Conservation (phyloP, 2,888 invertebrate genomes). For the Xylota sylvarum region DNA sequence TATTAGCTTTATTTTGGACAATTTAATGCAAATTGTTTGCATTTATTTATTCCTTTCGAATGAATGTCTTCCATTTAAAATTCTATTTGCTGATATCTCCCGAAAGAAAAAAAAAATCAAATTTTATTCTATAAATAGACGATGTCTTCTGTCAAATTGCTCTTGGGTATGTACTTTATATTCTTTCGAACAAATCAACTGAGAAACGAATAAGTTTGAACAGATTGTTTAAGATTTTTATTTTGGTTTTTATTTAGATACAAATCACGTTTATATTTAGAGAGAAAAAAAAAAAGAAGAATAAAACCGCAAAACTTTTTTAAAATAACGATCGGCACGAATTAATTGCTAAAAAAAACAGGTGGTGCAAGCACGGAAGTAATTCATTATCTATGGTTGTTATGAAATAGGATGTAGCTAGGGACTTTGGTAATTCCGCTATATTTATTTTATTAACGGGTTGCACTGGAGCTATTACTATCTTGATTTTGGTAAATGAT, state of each 20-base stretch:
- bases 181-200: constrained; percentile 29
- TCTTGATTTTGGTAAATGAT: too few species aligned
- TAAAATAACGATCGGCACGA: constrained; percentile 24
- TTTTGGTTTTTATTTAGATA: constrained; percentile 1
- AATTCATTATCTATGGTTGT: neutral
- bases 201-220: constrained; percentile 22
- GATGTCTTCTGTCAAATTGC: neutral
- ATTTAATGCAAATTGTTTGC: neutral
- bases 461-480: too few species aligned
- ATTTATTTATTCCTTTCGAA: neutral
- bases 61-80: neutral
- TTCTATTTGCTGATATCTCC: neutral
- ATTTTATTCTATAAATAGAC: constrained; percentile 33
- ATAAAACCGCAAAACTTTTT: constrained; percentile 1
- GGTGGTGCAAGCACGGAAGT: constrained; percentile 31
- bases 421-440: constrained; percentile 27
- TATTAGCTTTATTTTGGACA: neutral
- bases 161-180: neutral
- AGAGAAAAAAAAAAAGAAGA: constrained; percentile 12
- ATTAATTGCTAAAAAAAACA: constrained; percentile 18
- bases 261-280: constrained; percentile 34
- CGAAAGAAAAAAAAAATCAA: neutral
- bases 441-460: neutral
- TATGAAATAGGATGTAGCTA: constrained; percentile 31
- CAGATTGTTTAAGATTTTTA: constrained; percentile 3